Percentiles rank a stretch among this genome's conserved stretches.
Conservation (phyloP, 2,113 vertebrate genomes). For the Syngnathus floridae region DNA sequence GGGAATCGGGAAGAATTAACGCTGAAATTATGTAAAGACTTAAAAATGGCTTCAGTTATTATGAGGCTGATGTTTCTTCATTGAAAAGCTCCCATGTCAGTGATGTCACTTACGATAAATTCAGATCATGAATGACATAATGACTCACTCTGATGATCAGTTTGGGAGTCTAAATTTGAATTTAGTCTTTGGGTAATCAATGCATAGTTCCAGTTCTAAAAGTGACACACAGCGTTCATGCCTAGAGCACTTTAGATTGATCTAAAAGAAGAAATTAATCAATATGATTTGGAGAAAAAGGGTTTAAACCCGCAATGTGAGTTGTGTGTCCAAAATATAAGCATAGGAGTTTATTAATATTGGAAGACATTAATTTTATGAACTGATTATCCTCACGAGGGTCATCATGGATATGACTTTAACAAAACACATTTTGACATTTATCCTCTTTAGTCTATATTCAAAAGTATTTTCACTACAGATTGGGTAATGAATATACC, state of each 20-base stretch:
- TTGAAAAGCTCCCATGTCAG: constrained; percentile 9
- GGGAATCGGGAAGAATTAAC: constrained; percentile 36
- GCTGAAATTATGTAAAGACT: constrained; percentile 39
- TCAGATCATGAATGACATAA: constrained; percentile 9
- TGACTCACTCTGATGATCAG: background rate
- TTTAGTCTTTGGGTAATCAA: background rate
- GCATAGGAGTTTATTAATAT: background rate
- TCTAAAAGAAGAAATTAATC: constrained; percentile 27
- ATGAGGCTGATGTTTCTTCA: background rate
- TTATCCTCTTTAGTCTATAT: background rate
- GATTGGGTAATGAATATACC: background rate
- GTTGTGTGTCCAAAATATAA: background rate
- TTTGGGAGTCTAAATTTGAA: background rate
- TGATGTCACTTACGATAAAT: constrained; percentile 9
- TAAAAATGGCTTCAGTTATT: constrained; percentile 8
- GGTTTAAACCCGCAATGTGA: background rate
- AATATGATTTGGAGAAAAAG: constrained; percentile 23
- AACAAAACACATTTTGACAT: background rate
- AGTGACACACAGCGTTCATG: constrained; percentile 3
- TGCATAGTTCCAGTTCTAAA: background rate
- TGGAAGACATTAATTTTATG: background rate
- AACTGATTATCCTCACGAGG: too few relatives aligned
- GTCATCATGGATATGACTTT: constrained; percentile 3
- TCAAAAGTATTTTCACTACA: background rate
- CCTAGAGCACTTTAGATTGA: constrained; percentile 14